phyloP scores from a whole-genome alignment of 2,797 vertebrate genomes.

The Amblyopsis hoosieri region DNA sequence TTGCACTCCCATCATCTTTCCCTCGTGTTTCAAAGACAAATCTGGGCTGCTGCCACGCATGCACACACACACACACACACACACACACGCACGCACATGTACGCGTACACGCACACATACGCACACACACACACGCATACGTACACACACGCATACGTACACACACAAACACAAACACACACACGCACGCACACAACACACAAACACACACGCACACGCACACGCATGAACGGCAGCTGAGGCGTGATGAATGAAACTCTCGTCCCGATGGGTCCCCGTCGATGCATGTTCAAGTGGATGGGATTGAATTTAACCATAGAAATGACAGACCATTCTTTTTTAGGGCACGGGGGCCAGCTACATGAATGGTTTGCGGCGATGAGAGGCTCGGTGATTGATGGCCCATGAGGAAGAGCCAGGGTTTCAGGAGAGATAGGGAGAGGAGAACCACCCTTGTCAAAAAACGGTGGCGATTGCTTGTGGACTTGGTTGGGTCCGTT shows the following conservation, averaged over 20 bases:
- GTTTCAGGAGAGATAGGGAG: constrained; percentile 55
- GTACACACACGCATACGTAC: constrained; percentile 67
- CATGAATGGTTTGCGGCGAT: constrained; percentile 74
- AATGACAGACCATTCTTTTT: constrained; percentile 83
- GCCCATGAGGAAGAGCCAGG: constrained; percentile 58
- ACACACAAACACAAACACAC: constrained; percentile 67
- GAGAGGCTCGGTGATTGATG: constrained; percentile 76
- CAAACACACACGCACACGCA: constrained; percentile 63
- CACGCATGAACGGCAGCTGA: constrained; percentile 67
- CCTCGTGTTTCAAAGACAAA: constrained; percentile 76
- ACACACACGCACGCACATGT: constrained; percentile 7
- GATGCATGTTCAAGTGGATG: constrained; percentile 84
- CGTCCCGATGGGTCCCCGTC: constrained; percentile 77
- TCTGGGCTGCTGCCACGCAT: constrained; percentile 74
- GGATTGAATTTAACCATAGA: constrained; percentile 85
- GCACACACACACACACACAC: constrained; percentile 48
- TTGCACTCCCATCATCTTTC: constrained; percentile 80
- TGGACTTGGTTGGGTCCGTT: constrained; percentile 43
- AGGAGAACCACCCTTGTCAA: constrained; percentile 65
- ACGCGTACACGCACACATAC: not conserved
- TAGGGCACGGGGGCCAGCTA: constrained; percentile 68
- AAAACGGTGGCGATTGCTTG: constrained; percentile 49
- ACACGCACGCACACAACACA: constrained; percentile 67
- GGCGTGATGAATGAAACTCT: constrained; percentile 79
- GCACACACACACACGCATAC: constrained; percentile 39